Evolutionary conservation across 2,888 invertebrate species (phyloP), one percentile per base, ranked within the genome.

Genomic region (Platycnemis pennipes): DNA sequence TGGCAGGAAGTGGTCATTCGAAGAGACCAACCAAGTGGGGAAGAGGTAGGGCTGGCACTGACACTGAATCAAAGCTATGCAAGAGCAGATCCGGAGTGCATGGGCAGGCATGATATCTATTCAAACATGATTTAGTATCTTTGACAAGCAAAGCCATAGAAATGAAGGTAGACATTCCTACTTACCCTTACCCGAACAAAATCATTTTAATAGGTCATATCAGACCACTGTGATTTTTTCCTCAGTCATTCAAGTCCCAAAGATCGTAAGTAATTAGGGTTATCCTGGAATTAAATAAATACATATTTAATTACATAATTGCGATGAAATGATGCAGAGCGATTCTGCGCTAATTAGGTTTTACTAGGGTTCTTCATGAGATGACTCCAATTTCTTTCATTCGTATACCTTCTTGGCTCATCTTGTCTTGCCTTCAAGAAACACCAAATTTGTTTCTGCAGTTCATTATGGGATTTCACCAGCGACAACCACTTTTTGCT

Each of bases 401-500:
- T 7, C 1, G 4, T 13, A 11, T 77, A 77, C 77, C 77, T 77
- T 77, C 37, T 77, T 13, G 31, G 77, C 37, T 77, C 37, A 31
- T 37, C 26, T 37, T 77, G 31, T n/a, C 77, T 31, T 2, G 77
- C 37, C 11, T 77, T 77, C 31, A 77, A 16, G 77, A 77, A 77
- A 37, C 37, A 77, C 77, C 77, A 77, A 37, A 77, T 77, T 77
- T 77, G 77, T 31, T 49, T 88, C n/a, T 53, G 46, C 49, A 88
- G 31, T 37, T 49, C 88, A 11, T 11, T 16, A 49, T 49, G 49
- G 16, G 88, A 88, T 26, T 49, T 88, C 1, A 88, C 31, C 8
- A 88, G 37, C 4, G 88, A 44, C 13, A 88, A 31, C 88, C 88
- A 88, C 53, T 53, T 88, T 31, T 49, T 88, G 37, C 22, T 88